Conservation (phyloP, 2,888 invertebrate genomes). For the Ochlodes sylvanus region DNA sequence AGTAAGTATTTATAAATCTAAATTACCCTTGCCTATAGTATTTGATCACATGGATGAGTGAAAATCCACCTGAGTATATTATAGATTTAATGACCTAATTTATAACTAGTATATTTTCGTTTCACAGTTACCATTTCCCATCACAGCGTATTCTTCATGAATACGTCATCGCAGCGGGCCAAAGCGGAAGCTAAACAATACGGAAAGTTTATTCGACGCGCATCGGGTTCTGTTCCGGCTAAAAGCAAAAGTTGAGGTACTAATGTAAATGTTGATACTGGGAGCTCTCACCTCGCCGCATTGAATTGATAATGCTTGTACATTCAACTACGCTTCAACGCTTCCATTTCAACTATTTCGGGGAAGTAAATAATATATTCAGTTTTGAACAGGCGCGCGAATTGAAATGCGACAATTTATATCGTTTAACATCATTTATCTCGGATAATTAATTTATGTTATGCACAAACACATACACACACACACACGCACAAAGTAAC, state of each 20-base stretch:
- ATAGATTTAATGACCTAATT: not conserved
- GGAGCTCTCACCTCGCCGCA: conserved; percentile 57
- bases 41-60: too few species aligned
- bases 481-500: too few species aligned
- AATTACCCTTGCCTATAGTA: too few species aligned
- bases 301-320: conserved; percentile 63
- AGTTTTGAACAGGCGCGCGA: conserved; percentile 7
- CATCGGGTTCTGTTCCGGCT: conserved; percentile 40
- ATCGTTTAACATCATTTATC: not conserved
- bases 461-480: too few species aligned
- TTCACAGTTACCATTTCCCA: not conserved
- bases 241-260: conserved; percentile 61
- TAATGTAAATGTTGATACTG: conserved; percentile 64
- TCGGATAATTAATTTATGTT: not conserved
- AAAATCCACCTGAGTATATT: too few species aligned
- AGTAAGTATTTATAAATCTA: not conserved
- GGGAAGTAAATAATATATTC: conserved; percentile 39
- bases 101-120: not conserved
- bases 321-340: conserved; percentile 48
- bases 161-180: conserved; percentile 22
- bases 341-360: conserved; percentile 40
- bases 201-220: conserved; percentile 30
- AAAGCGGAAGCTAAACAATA: conserved; percentile 36
- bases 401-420: conserved; percentile 4
- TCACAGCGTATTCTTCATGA: conserved; percentile 15